Percentiles rank a stretch among this genome's conserved stretches.
Conservation (phyloP, 2,888 invertebrate species). For the Stramonita haemastoma region DNA sequence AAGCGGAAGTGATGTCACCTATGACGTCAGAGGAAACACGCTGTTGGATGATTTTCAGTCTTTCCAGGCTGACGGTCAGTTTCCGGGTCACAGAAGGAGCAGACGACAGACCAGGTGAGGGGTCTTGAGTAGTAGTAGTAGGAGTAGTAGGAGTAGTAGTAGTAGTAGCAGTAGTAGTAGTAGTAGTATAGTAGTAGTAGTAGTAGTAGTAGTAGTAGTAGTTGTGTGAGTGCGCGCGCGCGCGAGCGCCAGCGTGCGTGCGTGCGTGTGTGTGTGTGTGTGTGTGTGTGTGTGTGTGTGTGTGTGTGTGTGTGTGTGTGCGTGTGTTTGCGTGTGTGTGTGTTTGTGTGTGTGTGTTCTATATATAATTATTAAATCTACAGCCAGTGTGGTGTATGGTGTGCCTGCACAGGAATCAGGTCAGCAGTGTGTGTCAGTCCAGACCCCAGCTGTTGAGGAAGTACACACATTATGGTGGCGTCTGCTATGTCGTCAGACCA, state of each 20-base stretch:
- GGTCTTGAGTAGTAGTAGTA: background rate
- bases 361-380: background rate
- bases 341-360: background rate
- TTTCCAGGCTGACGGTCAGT: background rate
- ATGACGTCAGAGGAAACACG: background rate
- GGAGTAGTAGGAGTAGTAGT: too few species aligned
- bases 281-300: too few species aligned
- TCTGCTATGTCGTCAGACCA: constrained; percentile 27
- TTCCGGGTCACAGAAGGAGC: background rate
- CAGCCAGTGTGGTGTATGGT: background rate
- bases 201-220: too few species aligned
- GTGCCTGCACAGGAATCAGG: background rate
- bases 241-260: too few species aligned
- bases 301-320: too few species aligned
- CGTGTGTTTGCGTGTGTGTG: too few species aligned
- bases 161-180: too few species aligned
- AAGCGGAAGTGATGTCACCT: constrained; percentile 27
- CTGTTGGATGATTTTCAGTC: background rate
- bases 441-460: constrained; percentile 9
- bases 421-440: background rate
- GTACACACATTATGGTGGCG: constrained; percentile 15
- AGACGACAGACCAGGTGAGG: constrained; percentile 14
- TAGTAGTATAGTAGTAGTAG: too few species aligned
- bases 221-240: too few species aligned
- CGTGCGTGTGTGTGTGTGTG: too few species aligned